phyloP scores from a whole-genome alignment of 2,888 invertebrate genomes.

The Amblyjoppa fuscipennis region DNA sequence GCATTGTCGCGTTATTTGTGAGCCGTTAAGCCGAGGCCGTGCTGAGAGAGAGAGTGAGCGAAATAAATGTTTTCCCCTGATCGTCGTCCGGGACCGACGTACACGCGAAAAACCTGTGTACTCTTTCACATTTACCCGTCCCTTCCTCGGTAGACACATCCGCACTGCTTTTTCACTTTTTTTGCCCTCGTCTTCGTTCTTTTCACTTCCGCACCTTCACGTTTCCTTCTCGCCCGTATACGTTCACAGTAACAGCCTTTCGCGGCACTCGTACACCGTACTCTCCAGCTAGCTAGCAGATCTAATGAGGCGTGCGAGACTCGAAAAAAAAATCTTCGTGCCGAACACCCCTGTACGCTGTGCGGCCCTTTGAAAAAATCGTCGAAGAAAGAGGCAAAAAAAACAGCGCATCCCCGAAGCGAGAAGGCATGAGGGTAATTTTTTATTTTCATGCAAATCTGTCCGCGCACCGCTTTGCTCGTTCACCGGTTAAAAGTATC shows the following conservation, averaged over 20 bases:
- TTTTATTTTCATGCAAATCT: constrained; percentile 62
- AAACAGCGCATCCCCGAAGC: not conserved
- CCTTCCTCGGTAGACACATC: not conserved
- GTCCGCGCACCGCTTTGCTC: constrained; percentile 33
- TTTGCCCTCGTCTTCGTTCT: constrained; percentile 27
- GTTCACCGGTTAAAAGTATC: constrained; percentile 16
- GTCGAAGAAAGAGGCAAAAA: constrained; percentile 33
- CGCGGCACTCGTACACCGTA: not conserved
- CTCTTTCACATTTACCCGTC: constrained; percentile 29
- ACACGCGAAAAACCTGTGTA: constrained; percentile 55
- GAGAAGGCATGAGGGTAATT: constrained; percentile 37
- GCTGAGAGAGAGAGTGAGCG: constrained; percentile 15
- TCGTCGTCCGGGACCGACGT: constrained; percentile 7
- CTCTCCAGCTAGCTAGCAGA: constrained; percentile 17
- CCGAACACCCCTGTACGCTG: constrained; percentile 34
- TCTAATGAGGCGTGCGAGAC: constrained; percentile 66
- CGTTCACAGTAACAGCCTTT: constrained; percentile 13
- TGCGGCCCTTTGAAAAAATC: constrained; percentile 44
- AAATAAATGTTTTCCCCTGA: constrained; percentile 21
- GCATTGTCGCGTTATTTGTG: constrained; percentile 77
- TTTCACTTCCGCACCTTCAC: constrained; percentile 38
- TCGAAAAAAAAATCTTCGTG: constrained; percentile 4
- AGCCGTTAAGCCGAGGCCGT: constrained; percentile 74
- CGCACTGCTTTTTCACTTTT: constrained; percentile 6
- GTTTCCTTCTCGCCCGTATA: constrained; percentile 20